Conservation (phyloP, 2,113 vertebrate genomes). For the Polyodon spathula region DNA sequence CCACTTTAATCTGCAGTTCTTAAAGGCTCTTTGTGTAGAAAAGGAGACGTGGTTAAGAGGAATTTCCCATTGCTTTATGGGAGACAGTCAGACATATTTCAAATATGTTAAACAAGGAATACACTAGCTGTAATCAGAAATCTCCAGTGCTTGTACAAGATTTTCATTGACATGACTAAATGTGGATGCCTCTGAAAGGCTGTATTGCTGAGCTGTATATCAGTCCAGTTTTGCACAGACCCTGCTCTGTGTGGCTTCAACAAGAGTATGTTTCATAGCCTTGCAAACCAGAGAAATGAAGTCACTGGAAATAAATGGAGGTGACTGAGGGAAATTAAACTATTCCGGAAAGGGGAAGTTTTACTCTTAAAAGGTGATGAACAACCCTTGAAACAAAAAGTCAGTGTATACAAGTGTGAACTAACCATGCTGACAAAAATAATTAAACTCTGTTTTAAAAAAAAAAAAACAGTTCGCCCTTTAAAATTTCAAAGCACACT, state of each 20-base stretch:
- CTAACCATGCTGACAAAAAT: no score
- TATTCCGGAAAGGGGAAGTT: background rate
- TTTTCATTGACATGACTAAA: background rate
- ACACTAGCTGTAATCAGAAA: no score
- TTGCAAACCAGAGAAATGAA: slow-evolving; percentile 2
- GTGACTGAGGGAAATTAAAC: no score
- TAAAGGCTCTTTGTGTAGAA: background rate
- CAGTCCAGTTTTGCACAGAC: background rate
- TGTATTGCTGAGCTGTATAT: background rate
- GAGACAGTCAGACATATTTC: background rate
- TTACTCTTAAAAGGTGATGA: background rate
- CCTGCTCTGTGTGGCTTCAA: background rate
- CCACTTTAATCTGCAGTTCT: background rate
- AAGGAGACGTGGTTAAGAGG: background rate
- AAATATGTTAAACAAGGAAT: background rate
- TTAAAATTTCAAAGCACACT: no score
- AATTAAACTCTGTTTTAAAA: no score
- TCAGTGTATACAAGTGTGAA: no score
- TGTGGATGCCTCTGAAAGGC: background rate
- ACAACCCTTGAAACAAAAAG: background rate
- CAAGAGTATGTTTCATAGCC: slow-evolving; percentile 4
- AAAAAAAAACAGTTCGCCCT: no score
- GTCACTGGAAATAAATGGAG: background rate
- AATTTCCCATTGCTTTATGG: background rate
- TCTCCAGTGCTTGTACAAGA: slow-evolving; percentile 1